Evolutionary conservation across 2,888 invertebrate species (phyloP).

Genomic region (Ormyrus nitidulus): DNA sequence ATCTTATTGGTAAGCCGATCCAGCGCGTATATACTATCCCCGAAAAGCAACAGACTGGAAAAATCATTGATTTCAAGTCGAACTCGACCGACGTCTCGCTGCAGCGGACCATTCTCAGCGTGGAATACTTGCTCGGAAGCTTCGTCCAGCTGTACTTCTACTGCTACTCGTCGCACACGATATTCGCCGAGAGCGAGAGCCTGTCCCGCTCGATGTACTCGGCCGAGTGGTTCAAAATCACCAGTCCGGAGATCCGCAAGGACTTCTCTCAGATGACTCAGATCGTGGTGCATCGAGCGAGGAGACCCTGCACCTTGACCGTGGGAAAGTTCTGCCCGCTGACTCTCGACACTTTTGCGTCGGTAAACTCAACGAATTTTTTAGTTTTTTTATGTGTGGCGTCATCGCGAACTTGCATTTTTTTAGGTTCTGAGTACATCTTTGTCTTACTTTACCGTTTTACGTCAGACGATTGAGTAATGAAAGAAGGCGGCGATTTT

Average conservation of each 20-base stretch:
- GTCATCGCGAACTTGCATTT: background rate
- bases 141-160: constrained; percentile 57
- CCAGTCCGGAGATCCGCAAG: constrained; percentile 37
- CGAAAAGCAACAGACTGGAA: background rate
- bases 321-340: constrained; percentile 58
- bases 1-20: constrained; percentile 53
- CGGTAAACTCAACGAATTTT: constrained; percentile 39
- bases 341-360: constrained; percentile 56
- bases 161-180: constrained; percentile 57
- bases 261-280: constrained; percentile 42
- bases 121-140: constrained; percentile 52
- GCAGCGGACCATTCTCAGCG: constrained; percentile 45
- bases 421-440: constrained; percentile 51
- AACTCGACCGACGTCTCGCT: constrained; percentile 6
- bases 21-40: background rate
- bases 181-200: constrained; percentile 51
- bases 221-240: constrained; percentile 53
- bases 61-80: constrained; percentile 22
- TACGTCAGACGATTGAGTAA: constrained; percentile 33
- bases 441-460: constrained; percentile 51
- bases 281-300: constrained; percentile 48
- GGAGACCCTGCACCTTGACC: constrained; percentile 53
- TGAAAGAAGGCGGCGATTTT: background rate
- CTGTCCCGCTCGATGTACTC: constrained; percentile 51
- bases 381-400: too few relatives aligned